A percentile compares a stretch with the other conserved stretches of the same genome.
Evolutionary conservation across 2,797 vertebrate genomes (phyloP).

Genomic region (Yasuhikotakia modesta): DNA sequence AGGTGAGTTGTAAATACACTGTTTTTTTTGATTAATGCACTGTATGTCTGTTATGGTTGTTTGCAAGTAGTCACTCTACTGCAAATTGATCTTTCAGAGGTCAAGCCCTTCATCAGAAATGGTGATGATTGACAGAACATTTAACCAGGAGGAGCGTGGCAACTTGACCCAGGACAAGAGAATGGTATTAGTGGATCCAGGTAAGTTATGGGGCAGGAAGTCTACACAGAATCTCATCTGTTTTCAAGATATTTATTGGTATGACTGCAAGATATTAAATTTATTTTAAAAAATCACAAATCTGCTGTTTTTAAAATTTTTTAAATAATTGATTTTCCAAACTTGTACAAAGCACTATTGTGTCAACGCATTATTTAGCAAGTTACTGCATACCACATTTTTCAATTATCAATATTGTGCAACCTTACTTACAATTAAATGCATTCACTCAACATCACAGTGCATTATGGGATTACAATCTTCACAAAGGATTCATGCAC

Average conservation of each 20-base stretch:
- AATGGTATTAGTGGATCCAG: slow-evolving; percentile 90
- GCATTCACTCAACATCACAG: not conserved
- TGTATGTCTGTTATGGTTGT: not conserved
- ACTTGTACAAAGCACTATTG: too few species aligned
- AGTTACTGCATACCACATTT: too few species aligned
- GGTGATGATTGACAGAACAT: slow-evolving; percentile 98
- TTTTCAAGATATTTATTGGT: too few species aligned
- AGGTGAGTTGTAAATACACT: slow-evolving; percentile 76
- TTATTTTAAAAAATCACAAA: too few species aligned
- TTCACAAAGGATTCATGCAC: too few species aligned
- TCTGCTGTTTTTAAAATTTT: too few species aligned
- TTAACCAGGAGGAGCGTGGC: slow-evolving; percentile 95
- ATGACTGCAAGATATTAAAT: too few species aligned
- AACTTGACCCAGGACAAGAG: slow-evolving; percentile 94
- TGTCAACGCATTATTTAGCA: not conserved
- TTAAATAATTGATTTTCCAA: too few species aligned
- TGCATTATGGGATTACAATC: too few species aligned
- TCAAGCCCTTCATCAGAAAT: slow-evolving; percentile 95
- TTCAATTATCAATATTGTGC: not conserved
- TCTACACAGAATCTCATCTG: too few species aligned
- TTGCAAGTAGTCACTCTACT: not conserved
- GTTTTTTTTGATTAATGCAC: not conserved
- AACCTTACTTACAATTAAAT: not conserved
- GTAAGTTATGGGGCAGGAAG: slow-evolving; percentile 69
- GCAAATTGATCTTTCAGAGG: slow-evolving; percentile 73